These are phyloP conservation scores for Enteromius paludinosus DNA, from an alignment of 2,797 vertebrate genomes.

Conservation along the genomic window DNA sequence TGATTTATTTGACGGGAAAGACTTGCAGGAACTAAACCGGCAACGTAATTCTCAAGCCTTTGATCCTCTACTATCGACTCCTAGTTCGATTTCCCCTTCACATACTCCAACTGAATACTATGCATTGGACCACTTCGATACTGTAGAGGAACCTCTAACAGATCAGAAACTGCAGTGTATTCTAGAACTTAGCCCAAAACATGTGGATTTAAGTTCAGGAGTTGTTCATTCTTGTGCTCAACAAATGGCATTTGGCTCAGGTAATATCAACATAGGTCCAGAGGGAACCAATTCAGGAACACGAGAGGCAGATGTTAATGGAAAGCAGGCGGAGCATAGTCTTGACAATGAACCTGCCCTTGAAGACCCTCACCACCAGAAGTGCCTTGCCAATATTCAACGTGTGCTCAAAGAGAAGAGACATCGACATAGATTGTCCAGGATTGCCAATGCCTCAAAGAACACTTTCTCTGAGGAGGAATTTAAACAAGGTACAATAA, in stretches of 20 bases:
- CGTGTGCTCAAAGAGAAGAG: constrained; percentile 90
- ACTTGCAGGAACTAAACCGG: constrained; percentile 63
- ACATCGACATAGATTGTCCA: constrained; percentile 85
- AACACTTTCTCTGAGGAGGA: constrained; percentile 84
- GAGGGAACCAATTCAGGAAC: constrained; percentile 66
- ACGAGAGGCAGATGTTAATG: constrained; percentile 62
- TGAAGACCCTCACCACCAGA: constrained; percentile 68
- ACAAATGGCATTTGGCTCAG: neutral
- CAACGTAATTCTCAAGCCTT: constrained; percentile 61
- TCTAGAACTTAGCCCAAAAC: constrained; percentile 58
- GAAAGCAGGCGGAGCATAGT: constrained; percentile 47
- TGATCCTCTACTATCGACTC: constrained; percentile 66
- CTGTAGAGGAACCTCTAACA: constrained; percentile 56
- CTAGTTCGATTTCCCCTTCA: constrained; percentile 61
- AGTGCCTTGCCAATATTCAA: constrained; percentile 93
- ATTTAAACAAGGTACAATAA: constrained; percentile 73
- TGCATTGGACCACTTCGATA: constrained; percentile 60
- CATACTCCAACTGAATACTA: constrained; percentile 67
- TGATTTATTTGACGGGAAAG: constrained; percentile 62
- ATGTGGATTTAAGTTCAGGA: constrained; percentile 29
- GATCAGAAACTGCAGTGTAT: constrained; percentile 60
- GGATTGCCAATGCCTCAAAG: constrained; percentile 83
- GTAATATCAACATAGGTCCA: neutral
- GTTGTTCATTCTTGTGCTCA: neutral
- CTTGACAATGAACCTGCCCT: constrained; percentile 51